Base-by-base conservation (phyloP, 2,888 invertebrate genomes). In the Caenorhabditis parvicauda region DNA sequence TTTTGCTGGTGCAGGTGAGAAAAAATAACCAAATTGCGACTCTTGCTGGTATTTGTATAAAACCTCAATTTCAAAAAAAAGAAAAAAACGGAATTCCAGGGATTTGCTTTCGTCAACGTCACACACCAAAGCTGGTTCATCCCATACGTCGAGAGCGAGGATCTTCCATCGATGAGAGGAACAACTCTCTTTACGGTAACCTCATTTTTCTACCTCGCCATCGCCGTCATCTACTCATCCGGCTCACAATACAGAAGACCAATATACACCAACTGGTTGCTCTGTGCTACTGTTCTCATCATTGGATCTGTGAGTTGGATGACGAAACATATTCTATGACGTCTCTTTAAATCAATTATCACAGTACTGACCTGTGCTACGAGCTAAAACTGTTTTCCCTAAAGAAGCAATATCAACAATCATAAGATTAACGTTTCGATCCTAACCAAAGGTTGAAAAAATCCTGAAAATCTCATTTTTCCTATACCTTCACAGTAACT, bases 1-100 rank as follows among this genome's bases (percentile, higher is more conserved):
- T 88, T 60, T 84, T 86, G 81, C 87, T 76, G 89, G 90, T 83
- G 74, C 88, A 32, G 84, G 83, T 67, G 35, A 32, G 35, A 12
- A 32, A 32, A 32, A 32, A 32, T 12, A 32, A 32, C 35, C 35
- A 32, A 32, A 12, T 32, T 32, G 9, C 35, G n/a, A n/a, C n/a
- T n/a, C n/a, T n/a, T n/a, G n/a, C n/a, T n/a, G n/a, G n/a, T n/a
- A n/a, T n/a, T n/a, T n/a, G n/a, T n/a, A n/a, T n/a, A n/a, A n/a
- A n/a, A n/a, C n/a, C n/a, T n/a, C n/a, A n/a, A n/a, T n/a, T n/a
- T n/a, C n/a, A n/a, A n/a, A n/a, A n/a, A 32, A 32, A 32, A 32
- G n/a, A 32, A 32, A 12, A 12, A n/a, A 32, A 32, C n/a, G 9
- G 9, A 32, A 12, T 32, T 32, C n/a, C n/a, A 32, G 35, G 35